A percentile compares a stretch with the other conserved stretches of the same genome.
Evolutionary conservation across 2,113 vertebrate genomes (phyloP).

Genomic region (Ondatra zibethicus): DNA sequence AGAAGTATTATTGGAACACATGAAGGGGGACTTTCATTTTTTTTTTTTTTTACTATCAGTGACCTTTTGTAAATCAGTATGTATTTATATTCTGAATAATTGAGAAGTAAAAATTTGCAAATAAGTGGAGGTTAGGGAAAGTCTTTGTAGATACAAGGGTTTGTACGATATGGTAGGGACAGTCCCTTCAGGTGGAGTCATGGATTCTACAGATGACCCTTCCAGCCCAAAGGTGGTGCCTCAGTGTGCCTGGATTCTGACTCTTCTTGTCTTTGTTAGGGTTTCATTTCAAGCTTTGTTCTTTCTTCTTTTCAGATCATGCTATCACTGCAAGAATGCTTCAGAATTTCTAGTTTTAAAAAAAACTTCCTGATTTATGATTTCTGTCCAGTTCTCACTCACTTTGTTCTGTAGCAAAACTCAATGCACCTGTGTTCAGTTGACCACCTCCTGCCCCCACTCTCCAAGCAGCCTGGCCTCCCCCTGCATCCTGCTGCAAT

Average conservation of each 20-base stretch:
- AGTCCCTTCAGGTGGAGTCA: neutral
- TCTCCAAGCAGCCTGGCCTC: neutral
- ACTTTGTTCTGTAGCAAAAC: neutral
- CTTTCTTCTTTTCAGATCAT: neutral
- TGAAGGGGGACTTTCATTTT: neutral
- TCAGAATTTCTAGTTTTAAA: neutral
- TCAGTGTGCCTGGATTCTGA: fast-evolving
- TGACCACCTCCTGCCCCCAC: neutral
- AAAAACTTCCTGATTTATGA: neutral
- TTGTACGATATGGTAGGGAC: neutral
- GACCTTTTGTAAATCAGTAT: neutral
- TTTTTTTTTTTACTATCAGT: neutral
- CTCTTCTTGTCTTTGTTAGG: neutral
- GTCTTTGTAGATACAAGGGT: neutral
- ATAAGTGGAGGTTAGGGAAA: neutral
- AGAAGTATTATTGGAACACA: neutral
- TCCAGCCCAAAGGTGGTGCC: neutral
- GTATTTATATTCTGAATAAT: neutral
- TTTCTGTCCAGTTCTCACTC: neutral
- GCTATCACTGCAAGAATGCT: neutral
- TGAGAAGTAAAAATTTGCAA: slow-evolving; percentile 16
- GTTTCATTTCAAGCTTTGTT: neutral
- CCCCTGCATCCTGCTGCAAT: too few relatives aligned
- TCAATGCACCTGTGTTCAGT: neutral
- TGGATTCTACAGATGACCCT: neutral